Base-by-base conservation (phyloP, 1,140 invertebrate species). In the Drosophila melanogaster region DNA sequence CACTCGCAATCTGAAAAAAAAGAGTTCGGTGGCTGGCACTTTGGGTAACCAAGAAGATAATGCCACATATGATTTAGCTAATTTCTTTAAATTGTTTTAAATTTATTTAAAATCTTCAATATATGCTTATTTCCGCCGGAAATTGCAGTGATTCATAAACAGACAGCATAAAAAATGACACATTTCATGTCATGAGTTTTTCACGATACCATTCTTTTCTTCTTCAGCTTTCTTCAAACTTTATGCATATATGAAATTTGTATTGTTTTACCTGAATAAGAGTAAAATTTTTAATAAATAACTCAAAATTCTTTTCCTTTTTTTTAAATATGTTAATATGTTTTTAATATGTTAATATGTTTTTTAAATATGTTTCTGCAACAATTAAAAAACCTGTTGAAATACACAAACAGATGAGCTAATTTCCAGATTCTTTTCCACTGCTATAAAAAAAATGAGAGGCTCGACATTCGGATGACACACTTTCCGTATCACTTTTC, bases 391-490 rank as follows among this genome's bases (percentile, higher is more conserved):
- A 10, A 7, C 7, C 26, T 10, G 26, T 30, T 30, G 26, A 30
- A 30, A 3, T 10, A 10, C 26, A 8, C 26, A 30, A 30, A 2
- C 8, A 8, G 8, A 30, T 30, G 26, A 8, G 26, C 26, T 30
- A 3, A 30, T 8, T 30, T 1, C 7, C 8, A 30, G 26, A 30
- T 30, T 8, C 26, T 49, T 47, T 15, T 3, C 0, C 7, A 8
- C 8, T 59, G n/a, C 12, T 47, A 2, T 1, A 1, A 19, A 1
- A n/a, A 14, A 41, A 71, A 80, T 51, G 8, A 55, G 79, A 83
- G 79, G 79, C 79, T 47, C 75, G 79, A 58, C 79, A 10, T 38
- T 49, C 38, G 38, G 37, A 47, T 84, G 80, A 84, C 80, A 83
- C 80, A 83, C 59, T 78, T 74, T 60, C 8, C 43, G 60, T 37